phyloP scores from a whole-genome alignment of 2,888 invertebrate genomes.

The Hirudinaria manillensis region DNA sequence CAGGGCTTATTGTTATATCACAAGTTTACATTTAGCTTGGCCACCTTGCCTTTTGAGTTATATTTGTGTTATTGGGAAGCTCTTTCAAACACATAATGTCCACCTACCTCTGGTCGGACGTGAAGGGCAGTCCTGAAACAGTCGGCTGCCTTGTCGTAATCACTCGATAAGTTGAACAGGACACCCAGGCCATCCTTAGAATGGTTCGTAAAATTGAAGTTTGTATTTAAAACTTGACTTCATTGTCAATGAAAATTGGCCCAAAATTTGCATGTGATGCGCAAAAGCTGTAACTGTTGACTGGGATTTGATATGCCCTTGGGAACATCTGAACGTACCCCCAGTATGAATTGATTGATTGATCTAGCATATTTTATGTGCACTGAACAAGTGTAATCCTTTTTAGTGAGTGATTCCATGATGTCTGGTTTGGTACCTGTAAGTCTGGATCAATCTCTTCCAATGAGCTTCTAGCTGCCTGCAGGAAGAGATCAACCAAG shows the following conservation, averaged over 20 bases:
- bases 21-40: too few species aligned
- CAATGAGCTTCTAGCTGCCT: conserved; percentile 21
- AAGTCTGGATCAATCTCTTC: conserved; percentile 30
- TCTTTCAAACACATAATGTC: not conserved
- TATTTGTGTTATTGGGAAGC: too few species aligned
- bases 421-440: conserved; percentile 26
- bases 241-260: not conserved
- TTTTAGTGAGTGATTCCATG: too few species aligned
- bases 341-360: too few species aligned
- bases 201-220: conserved; percentile 27
- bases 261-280: not conserved
- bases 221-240: conserved; percentile 19
- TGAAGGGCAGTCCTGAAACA: conserved; percentile 86
- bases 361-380: too few species aligned
- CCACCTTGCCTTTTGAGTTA: too few species aligned
- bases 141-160: conserved; percentile 92
- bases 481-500: conserved; percentile 19
- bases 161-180: conserved; percentile 84
- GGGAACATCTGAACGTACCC: too few species aligned
- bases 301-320: not conserved
- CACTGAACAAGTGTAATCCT: too few species aligned
- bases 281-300: not conserved
- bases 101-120: conserved; percentile 66
- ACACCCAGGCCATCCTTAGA: conserved; percentile 79
- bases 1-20: too few species aligned